Conservation (phyloP, 2,888 invertebrate genomes). For the Lathronympha strigana region DNA sequence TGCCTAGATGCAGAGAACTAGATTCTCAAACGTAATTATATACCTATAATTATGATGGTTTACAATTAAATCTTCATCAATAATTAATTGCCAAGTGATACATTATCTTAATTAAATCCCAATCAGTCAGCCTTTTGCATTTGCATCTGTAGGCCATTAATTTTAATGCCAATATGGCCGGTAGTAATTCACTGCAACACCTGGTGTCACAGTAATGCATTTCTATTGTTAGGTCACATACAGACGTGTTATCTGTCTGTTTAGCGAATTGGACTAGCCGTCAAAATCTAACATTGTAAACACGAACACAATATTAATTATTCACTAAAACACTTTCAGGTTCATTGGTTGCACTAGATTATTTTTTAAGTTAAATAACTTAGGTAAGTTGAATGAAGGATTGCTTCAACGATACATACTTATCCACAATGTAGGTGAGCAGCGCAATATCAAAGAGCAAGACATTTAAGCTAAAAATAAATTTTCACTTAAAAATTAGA, state of each 20-base stretch:
- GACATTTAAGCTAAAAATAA: no score
- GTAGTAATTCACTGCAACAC: conserved; percentile 49
- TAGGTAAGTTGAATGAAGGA: no score
- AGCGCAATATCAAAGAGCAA: no score
- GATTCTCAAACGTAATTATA: not conserved
- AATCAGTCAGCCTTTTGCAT: conserved; percentile 41
- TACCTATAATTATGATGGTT: not conserved
- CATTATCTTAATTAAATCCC: conserved; percentile 38
- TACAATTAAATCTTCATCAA: conserved; percentile 16
- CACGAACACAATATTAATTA: not conserved
- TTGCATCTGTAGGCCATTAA: conserved; percentile 46
- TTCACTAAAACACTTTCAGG: not conserved
- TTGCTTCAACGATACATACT: no score
- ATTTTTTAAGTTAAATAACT: no score
- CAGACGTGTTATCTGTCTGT: conserved; percentile 22
- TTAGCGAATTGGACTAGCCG: conserved; percentile 8
- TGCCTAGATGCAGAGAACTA: no score
- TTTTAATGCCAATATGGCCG: conserved; percentile 46
- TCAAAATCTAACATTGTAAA: conserved; percentile 5
- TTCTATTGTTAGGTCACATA: conserved; percentile 29
- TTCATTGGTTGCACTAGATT: no score
- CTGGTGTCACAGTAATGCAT: conserved; percentile 44
- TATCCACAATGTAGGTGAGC: no score
- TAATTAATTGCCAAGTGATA: conserved; percentile 33
- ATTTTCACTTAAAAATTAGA: no score